Evolutionary conservation across 2,113 vertebrate genomes (phyloP), one percentile per base, ranked within the genome.

Genomic region (Mus musculus): DNA sequence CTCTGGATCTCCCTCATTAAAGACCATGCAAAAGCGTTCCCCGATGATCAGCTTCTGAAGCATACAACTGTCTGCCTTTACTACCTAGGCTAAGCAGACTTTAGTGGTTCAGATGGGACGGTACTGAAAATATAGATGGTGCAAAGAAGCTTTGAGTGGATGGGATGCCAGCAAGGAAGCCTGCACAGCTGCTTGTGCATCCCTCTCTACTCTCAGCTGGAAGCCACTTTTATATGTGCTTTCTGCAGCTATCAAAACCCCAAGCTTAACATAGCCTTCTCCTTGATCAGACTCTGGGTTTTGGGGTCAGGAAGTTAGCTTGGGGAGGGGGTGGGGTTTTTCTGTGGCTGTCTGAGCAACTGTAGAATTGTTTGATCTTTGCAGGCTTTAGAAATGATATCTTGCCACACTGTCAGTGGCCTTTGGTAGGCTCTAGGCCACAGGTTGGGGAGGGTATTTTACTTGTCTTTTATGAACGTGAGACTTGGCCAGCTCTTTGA

Each of bases 271-370:
- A 65, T 90, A 95, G 96, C 97, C 98, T 97, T 96, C 91, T 98
- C 91, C 97, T 95, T 96, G 97, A 96, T 95, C 91, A 97, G 94
- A 75, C 95, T 80, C 91, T 90, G 96, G 97, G 97, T 98, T 98
- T 97, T 98, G 95, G 94, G 98, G 97, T 98, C 98, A 98, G 98
- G 98, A 99, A 98, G 98, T 98, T 94, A 96, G 97, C 96, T 93
- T 97, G 92, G 94, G 95, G 96, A 93, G 97, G 94, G 63, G 91
- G 95, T 76, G 98, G 97, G 97, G 97, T 96, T 98, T 98, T 98
- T 98, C 97, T 98, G 97, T 87, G 97, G 95, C 96, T 98, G 96
- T 93, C 97, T 97, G 84, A 98, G 97, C 84, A 96, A 96, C 56
- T 14, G 16, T 84, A 93, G 71, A 98, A 93, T 84, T 96, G 87